Evolutionary conservation across 2,888 invertebrate genomes (phyloP).

Genomic region (Perdita meconis): DNA sequence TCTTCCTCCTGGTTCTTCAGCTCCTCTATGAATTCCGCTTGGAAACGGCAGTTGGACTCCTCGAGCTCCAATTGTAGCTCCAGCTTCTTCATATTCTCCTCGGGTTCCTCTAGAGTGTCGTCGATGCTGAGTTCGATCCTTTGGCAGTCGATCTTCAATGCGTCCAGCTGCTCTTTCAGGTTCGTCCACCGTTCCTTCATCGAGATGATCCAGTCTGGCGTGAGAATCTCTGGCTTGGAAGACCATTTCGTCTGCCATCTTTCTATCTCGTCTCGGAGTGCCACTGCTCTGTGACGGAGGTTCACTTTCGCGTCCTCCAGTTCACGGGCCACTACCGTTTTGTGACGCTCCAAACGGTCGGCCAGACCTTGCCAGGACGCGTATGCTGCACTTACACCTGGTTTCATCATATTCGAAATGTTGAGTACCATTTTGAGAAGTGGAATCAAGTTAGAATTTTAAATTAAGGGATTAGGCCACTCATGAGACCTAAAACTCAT

Average conservation of each 20-base stretch:
- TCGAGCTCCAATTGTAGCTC: conserved; percentile 79
- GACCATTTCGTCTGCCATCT: conserved; percentile 81
- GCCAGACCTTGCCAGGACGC: conserved; percentile 79
- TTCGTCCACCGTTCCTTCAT: conserved; percentile 81
- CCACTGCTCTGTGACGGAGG: conserved; percentile 79
- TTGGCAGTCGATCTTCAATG: conserved; percentile 75
- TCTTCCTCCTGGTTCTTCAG: conserved; percentile 79
- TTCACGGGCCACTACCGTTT: conserved; percentile 76
- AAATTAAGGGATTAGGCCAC: no score
- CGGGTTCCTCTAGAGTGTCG: conserved; percentile 74
- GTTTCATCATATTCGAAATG: background rate
- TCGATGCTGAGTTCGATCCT: conserved; percentile 74
- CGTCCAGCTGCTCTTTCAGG: conserved; percentile 74
- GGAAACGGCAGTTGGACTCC: conserved; percentile 80
- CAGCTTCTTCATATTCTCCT: conserved; percentile 61
- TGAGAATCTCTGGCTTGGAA: conserved; percentile 72
- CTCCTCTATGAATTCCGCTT: conserved; percentile 80
- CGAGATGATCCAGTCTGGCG: conserved; percentile 78
- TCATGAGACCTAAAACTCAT: no score
- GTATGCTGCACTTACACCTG: conserved; percentile 78
- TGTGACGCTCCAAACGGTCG: conserved; percentile 80
- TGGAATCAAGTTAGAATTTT: no score
- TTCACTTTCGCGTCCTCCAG: conserved; percentile 82
- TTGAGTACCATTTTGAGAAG: no score
- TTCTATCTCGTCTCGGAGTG: conserved; percentile 80